These are phyloP conservation scores for Datnioides undecimradiatus DNA, from an alignment of 2,113 vertebrate genomes.

Conservation along the genomic window DNA sequence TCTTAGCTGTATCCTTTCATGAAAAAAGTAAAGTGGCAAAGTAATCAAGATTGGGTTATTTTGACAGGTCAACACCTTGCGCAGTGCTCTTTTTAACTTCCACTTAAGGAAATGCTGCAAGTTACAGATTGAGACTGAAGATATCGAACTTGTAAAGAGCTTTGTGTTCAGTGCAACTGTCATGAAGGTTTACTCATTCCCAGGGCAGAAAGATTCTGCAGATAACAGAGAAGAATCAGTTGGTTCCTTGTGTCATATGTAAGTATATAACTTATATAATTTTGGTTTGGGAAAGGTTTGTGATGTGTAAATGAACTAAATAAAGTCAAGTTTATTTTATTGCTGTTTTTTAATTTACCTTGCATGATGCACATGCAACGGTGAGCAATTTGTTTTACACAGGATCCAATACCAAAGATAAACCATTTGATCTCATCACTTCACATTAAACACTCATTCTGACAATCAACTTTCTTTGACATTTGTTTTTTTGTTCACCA, in stretches of 20 bases:
- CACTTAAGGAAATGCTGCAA: slow-evolving; percentile 12
- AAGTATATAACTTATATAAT: too few relatives aligned
- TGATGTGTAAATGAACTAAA: too few relatives aligned
- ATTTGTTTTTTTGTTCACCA: too few relatives aligned
- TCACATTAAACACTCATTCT: background rate
- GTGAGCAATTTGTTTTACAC: background rate
- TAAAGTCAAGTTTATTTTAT: background rate
- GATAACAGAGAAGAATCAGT: background rate
- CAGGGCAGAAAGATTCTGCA: background rate
- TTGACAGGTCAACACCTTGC: slow-evolving; percentile 14
- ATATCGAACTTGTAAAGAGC: background rate
- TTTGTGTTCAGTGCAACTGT: background rate
- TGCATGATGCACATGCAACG: background rate
- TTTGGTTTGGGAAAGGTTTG: background rate
- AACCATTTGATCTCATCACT: background rate
- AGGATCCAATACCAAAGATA: background rate
- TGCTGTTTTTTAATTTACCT: background rate
- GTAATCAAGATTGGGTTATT: slow-evolving; percentile 5
- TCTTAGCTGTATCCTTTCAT: slow-evolving; percentile 29
- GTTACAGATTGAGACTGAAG: background rate
- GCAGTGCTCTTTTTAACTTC: background rate
- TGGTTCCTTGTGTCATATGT: too few relatives aligned
- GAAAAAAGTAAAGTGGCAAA: slow-evolving; percentile 8
- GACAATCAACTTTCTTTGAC: background rate
- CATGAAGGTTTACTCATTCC: background rate